Conservation (phyloP, 2,888 invertebrate genomes). For the Torymus tubicola region DNA sequence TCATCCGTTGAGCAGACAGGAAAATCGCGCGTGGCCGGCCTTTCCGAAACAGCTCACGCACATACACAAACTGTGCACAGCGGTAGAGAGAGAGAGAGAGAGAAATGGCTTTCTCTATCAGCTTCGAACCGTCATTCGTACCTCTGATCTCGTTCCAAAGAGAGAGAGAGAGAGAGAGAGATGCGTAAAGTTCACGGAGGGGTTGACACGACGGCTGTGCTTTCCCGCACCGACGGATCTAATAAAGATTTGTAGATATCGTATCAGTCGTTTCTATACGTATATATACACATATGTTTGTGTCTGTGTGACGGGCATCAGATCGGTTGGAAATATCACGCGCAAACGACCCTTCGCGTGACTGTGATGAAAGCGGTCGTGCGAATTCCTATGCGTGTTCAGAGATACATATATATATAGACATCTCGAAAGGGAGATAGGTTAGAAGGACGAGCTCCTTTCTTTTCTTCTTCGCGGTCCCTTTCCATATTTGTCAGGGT, state of each 20-base stretch:
- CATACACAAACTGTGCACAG: too few species aligned
- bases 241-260: conserved; percentile 51
- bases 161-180: background rate
- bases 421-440: too few species aligned
- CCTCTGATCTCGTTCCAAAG: conserved; percentile 3
- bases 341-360: background rate
- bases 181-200: conserved; percentile 1
- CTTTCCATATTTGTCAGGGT: background rate
- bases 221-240: background rate
- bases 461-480: background rate
- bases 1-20: too few species aligned
- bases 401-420: too few species aligned
- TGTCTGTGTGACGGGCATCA: background rate
- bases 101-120: too few species aligned
- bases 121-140: too few species aligned
- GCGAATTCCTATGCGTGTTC: background rate
- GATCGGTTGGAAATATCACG: conserved; percentile 30
- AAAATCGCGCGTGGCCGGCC: too few species aligned
- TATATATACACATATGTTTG: too few species aligned
- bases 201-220: background rate
- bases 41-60: too few species aligned
- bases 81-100: too few species aligned
- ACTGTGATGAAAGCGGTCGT: background rate
- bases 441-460: background rate
- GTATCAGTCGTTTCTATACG: conserved; percentile 31